Evolutionary conservation across 2,888 invertebrate species (phyloP), one percentile per base, ranked within the genome.

Genomic region (Euzophera pinguis): DNA sequence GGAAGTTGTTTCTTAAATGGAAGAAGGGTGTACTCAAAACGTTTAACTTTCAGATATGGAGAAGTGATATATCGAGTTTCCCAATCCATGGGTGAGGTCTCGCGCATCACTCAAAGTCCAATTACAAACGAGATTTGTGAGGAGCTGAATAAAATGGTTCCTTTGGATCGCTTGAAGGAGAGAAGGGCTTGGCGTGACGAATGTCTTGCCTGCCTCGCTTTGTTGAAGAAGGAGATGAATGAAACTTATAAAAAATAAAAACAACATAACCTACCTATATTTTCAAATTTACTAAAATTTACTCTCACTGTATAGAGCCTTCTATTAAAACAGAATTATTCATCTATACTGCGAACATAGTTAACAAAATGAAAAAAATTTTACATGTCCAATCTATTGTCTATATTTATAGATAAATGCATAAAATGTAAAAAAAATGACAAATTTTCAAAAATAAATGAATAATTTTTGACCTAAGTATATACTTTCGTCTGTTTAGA

Each of bases 171-270:
- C 64, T 81, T 98, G 50, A 92, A 91, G 52, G 94, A 95, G 54
- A 86, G 96, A 58, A 92, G 97, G 17, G 92, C 92, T 0, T 97
- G 97, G 95, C 91, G 97, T 13, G 97, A 98, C 72, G 91, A 93
- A 32, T 95, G 96, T 60, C 90, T 98, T 13, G 95, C 96, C 0
- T 94, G 95, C 55, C 89, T 98, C 9, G 93, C 96, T 22, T 84
- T 94, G 53, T 87, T 98, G 52, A 97, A 97, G 78, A 94, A 93
- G 60, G 92, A 95, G 69, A 91, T 95, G 81, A 91, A 92, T 54
- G 72, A 78, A 41, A 76, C 75, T 39, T 81, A 81, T 57, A 76
- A 78, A 37, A 64, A 73, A 61, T 69, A 58, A 9, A 3, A 61
- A 22, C 8, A 43, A 39, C 8, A 6, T 14, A 39, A 6, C 0